Evolutionary conservation across 1,140 invertebrate species (phyloP).

Genomic region (Dreissena rostriformis): DNA sequence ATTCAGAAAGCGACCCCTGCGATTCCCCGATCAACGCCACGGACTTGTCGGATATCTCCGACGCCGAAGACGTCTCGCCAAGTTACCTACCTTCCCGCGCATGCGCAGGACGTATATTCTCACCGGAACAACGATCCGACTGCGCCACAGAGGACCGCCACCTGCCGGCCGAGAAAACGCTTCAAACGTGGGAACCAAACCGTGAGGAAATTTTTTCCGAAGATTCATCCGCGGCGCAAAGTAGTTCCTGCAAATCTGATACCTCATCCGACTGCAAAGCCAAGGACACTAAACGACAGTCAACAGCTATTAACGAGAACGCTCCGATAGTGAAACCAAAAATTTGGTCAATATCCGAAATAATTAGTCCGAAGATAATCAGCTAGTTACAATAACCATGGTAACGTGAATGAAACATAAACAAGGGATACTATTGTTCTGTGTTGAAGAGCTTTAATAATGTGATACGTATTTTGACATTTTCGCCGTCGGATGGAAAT

Average conservation of each 20-base stretch:
- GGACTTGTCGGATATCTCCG: slow-evolving; percentile 61
- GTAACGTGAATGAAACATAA: too few species aligned
- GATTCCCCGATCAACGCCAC: slow-evolving; percentile 39
- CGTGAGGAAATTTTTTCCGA: not conserved
- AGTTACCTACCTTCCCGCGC: not conserved
- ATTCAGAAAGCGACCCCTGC: slow-evolving; percentile 18
- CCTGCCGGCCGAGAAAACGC: too few species aligned
- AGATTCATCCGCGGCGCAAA: slow-evolving; percentile 1
- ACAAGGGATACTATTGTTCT: too few species aligned
- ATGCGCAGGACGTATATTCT: not conserved
- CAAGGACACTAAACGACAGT: too few species aligned
- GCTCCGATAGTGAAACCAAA: slow-evolving; percentile 26
- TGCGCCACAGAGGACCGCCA: not conserved
- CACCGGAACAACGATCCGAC: not conserved
- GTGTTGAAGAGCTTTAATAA: too few species aligned
- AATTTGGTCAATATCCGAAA: slow-evolving; percentile 57
- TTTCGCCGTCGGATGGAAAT: too few species aligned
- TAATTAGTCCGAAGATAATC: slow-evolving; percentile 26
- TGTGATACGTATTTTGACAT: too few species aligned
- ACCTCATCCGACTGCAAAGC: too few species aligned
- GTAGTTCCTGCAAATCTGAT: slow-evolving; percentile 4
- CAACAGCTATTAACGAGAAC: too few species aligned
- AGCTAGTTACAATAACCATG: too few species aligned
- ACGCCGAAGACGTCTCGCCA: slow-evolving; percentile 29
- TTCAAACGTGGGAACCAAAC: too few species aligned